Base-by-base conservation (phyloP, 1,140 invertebrate genomes). In the Neotoxoptera formosana region DNA sequence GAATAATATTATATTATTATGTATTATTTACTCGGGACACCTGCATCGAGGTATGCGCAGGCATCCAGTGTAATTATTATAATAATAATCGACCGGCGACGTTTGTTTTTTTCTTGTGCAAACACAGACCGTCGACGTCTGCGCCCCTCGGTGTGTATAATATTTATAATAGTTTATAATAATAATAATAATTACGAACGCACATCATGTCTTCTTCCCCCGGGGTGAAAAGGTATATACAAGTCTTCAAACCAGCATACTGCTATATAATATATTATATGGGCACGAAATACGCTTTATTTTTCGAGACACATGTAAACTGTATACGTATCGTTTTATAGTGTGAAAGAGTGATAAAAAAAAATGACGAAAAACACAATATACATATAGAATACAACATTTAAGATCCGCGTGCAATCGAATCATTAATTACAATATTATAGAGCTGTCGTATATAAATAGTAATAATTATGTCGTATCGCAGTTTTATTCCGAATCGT, bases 41-140 rank as follows among this genome's bases (percentile, higher is more conserved):
- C 84, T 86, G 84, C 84, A 45, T 86, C 23, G 21, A 23, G 83
- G 83, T 21, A 23, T 23, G 7, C 45, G 36, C 4, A 30, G 86
- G 4, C 17, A 25, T 4, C 2, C 14, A 2, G 48, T 89, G 51
- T 89, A 89, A 89, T 89, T 89, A 89, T 89, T 89, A 89, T 89
- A 89, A 89, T 88, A 48, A 88, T 89, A 89, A 89, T 89, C 88
- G 88, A 56, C 48, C 34, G 23, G 56, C n/a, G 51, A 89, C 34
- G 88, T 89, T 56, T 48, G 41, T 51, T 89, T 87, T 47, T 45
- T 86, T 88, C 88, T 89, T 89, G 88, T 89, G 88, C 88, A 89
- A 89, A 89, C 88, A 89, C 88, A 30, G 47, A 21, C 45, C 45
- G 81, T 11, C 36, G 47, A 88, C 86, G 88, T 89, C 88, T 41